These are phyloP conservation scores for Actinemys pallida DNA, from an alignment of 2,113 vertebrate genomes.

Conservation along the genomic window DNA sequence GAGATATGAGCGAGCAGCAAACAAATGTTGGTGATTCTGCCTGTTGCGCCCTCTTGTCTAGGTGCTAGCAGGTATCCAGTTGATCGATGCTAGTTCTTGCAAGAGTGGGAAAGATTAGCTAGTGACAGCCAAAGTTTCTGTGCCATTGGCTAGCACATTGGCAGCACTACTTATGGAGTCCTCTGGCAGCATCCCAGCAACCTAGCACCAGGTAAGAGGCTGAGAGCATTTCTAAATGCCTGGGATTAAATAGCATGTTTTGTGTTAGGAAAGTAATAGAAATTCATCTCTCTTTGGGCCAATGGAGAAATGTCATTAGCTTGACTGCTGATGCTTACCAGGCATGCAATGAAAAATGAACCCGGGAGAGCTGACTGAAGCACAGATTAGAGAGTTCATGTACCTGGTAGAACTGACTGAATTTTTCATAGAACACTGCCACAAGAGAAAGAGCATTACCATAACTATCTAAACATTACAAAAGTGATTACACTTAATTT, in stretches of 20 bases:
- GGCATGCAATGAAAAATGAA: not conserved
- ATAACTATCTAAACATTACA: not conserved
- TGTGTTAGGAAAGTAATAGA: not conserved
- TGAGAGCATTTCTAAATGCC: not conserved
- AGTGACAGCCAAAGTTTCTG: not conserved
- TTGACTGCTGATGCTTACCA: not conserved
- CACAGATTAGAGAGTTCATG: not conserved
- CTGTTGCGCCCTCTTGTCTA: not conserved
- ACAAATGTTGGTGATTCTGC: accelerated
- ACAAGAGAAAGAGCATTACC: not conserved
- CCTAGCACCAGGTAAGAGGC: not conserved
- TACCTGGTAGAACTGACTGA: not conserved
- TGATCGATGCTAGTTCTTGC: not conserved
- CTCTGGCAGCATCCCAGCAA: not conserved
- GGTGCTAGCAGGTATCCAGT: not conserved
- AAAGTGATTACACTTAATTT: not conserved
- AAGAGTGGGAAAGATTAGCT: not conserved
- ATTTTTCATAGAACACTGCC: not conserved
- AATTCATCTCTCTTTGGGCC: not conserved
- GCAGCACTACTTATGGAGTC: not conserved
- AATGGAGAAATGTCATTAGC: not conserved
- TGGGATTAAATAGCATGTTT: not conserved
- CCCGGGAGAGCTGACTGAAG: not conserved
- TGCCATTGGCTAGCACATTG: not conserved
- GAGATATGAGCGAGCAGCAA: not conserved